A percentile compares a stretch with the other conserved stretches of the same genome.
Evolutionary conservation across 2,888 invertebrate genomes (phyloP).

Genomic region (Drosophila subquinaria): DNA sequence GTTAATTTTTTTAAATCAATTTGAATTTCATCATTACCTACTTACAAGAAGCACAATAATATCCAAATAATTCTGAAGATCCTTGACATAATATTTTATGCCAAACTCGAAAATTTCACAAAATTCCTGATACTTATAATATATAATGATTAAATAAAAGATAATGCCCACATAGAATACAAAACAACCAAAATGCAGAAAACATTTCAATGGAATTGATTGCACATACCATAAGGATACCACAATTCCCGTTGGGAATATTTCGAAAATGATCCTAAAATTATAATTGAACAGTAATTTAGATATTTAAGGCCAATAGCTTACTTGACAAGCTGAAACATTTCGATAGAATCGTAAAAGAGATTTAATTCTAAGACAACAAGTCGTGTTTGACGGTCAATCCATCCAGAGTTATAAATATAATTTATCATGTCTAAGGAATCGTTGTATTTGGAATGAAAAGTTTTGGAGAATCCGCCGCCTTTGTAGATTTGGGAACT

Average conservation of each 20-base stretch:
- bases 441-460: not conserved
- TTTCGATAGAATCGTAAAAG: not conserved
- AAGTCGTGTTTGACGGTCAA: conserved; percentile 32
- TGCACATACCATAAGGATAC: not conserved
- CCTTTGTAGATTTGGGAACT: not conserved
- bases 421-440: rapidly evolving
- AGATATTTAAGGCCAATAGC: not conserved
- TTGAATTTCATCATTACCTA: not conserved
- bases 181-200: not conserved
- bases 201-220: not conserved
- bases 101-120: not conserved
- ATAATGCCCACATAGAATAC: not conserved
- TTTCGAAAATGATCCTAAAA: conserved; percentile 36
- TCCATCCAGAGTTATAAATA: conserved; percentile 2
- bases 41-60: conserved; percentile 12
- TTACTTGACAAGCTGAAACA: not conserved
- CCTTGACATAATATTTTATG: not conserved
- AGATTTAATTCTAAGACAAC: conserved; percentile 25
- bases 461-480: conserved; percentile 23
- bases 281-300: not conserved
- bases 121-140: conserved; percentile 27
- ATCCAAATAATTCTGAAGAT: conserved; percentile 11
- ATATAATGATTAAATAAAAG: conserved; percentile 6
- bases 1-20: not conserved
- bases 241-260: conserved; percentile 36